Conservation (phyloP, 30 jellyfish, hydroid and myxozoan genomes). For the Phacellophora camtschatica region DNA sequence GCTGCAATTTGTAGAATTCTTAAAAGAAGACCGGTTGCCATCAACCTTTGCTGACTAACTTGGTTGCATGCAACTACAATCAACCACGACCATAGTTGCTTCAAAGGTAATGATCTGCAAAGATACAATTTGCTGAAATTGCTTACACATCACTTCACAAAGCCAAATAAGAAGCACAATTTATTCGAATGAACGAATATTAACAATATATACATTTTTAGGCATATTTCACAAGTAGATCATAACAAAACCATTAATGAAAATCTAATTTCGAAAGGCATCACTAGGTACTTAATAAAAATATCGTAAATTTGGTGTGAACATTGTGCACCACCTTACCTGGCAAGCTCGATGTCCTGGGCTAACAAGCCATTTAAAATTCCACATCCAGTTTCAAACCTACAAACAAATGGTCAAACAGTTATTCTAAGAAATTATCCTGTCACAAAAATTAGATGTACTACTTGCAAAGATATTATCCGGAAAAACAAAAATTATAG, state of each 20-base stretch:
- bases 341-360: constrained; percentile 89
- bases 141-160: not conserved
- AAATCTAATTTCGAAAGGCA: no score
- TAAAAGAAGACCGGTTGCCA: constrained; percentile 95
- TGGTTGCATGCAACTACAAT: constrained; percentile 96
- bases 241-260: no score
- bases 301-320: not conserved
- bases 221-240: no score
- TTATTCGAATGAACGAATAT: not conserved
- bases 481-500: not conserved
- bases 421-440: not conserved
- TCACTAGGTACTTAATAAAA: not conserved
- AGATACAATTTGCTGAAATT: not conserved
- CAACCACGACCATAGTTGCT: constrained; percentile 95
- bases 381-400: constrained; percentile 97
- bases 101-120: constrained; percentile 78
- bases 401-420: not conserved
- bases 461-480: not conserved
- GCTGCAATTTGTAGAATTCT: constrained; percentile 92
- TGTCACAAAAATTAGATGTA: not conserved
- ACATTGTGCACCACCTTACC: no score
- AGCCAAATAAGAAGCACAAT: not conserved
- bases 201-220: no score
- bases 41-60: constrained; percentile 93
- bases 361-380: constrained; percentile 84